Evolutionary conservation across 1,140 invertebrate genomes (phyloP).

Genomic region (Fragariocoptes setiger): DNA sequence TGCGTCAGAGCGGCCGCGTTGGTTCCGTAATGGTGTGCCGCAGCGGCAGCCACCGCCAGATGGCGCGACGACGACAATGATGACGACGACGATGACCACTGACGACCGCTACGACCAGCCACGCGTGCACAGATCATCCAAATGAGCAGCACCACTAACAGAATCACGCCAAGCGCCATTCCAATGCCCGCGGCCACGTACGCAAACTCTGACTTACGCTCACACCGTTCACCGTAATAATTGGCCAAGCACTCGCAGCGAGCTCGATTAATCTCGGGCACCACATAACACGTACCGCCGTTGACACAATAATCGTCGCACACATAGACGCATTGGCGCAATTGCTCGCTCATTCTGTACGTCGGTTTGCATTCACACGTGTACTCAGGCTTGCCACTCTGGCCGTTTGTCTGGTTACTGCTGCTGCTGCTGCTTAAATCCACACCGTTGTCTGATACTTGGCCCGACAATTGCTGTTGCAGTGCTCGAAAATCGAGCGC

Average conservation of each 20-base stretch:
- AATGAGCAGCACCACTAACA: conserved; percentile 58
- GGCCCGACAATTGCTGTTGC: too few species aligned
- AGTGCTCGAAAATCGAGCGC: too few species aligned
- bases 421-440: too few species aligned
- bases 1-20: not conserved
- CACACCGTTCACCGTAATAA: conserved; percentile 60
- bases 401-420: too few species aligned
- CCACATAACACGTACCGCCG: conserved; percentile 52
- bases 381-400: too few species aligned
- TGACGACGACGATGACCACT: not conserved
- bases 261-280: conserved; percentile 22
- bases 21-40: not conserved
- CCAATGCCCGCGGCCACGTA: conserved; percentile 75
- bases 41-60: not conserved
- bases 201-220: conserved; percentile 66
- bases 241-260: conserved; percentile 59
- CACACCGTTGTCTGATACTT: too few species aligned
- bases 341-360: conserved; percentile 32
- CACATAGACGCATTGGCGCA: conserved; percentile 22
- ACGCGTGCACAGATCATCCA: conserved; percentile 68
- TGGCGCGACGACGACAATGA: not conserved
- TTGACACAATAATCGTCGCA: conserved; percentile 64
- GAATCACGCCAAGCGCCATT: conserved; percentile 58
- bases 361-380: conserved; percentile 74
- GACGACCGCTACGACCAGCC: not conserved